phyloP scores from a whole-genome alignment of 1,140 invertebrate species.

The Panagrolaimus sp. region DNA sequence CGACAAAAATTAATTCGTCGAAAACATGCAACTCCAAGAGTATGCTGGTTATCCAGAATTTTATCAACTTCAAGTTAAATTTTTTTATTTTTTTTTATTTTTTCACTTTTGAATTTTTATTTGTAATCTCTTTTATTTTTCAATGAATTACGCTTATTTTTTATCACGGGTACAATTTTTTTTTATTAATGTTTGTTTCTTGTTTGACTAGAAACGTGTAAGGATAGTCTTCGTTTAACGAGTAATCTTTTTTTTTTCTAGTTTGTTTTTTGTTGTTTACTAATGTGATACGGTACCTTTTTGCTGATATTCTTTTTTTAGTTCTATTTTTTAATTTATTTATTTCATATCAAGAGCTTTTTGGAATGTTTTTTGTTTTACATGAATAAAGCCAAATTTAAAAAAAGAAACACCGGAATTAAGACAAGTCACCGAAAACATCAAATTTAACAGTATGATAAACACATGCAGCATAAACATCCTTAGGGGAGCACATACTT shows the following conservation, averaged over 20 bases:
- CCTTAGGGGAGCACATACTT: slow-evolving; percentile 28
- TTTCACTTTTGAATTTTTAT: too few relatives aligned
- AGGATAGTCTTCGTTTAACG: too few relatives aligned
- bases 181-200: not conserved
- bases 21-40: slow-evolving; percentile 1
- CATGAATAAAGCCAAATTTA: too few relatives aligned
- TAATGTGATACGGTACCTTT: too few relatives aligned
- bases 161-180: not conserved
- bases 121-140: too few relatives aligned
- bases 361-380: too few relatives aligned
- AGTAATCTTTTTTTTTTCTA: too few relatives aligned
- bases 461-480: slow-evolving; percentile 39
- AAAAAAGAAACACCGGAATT: not conserved
- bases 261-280: too few relatives aligned
- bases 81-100: not conserved
- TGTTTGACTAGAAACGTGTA: not conserved
- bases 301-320: too few relatives aligned
- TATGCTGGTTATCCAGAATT: not conserved
- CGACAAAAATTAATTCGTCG: slow-evolving; percentile 13
- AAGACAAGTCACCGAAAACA: slow-evolving; percentile 30
- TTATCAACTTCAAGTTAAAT: slow-evolving; percentile 14
- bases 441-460: slow-evolving; percentile 45
- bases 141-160: too few relatives aligned
- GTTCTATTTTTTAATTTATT: too few relatives aligned
- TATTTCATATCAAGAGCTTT: too few relatives aligned